Conservation (phyloP, 2,113 vertebrate species). For the Rhinolophus ferrumequinum region DNA sequence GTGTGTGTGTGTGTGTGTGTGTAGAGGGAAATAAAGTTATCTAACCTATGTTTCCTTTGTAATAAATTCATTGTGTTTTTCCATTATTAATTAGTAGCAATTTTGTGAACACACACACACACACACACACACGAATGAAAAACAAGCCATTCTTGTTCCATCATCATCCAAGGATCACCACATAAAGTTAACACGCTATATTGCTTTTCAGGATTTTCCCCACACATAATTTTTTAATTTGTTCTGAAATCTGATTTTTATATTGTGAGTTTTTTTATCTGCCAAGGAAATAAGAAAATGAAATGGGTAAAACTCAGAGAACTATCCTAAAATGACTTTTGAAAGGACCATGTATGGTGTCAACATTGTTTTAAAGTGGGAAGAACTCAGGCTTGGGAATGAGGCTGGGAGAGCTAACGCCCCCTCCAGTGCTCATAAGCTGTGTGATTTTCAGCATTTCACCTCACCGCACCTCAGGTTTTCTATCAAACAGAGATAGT, state of each 20-base stretch:
- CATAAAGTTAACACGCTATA: background rate
- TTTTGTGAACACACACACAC: background rate
- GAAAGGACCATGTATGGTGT: background rate
- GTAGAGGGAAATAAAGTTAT: background rate
- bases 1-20: background rate
- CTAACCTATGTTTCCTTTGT: background rate
- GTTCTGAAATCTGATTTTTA: slow-evolving; percentile 8
- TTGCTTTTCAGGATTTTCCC: background rate
- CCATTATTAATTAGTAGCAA: background rate
- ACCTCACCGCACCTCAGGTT: background rate
- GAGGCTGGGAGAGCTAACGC: rapidly evolving
- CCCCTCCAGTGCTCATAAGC: rapidly evolving
- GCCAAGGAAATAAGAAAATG: background rate
- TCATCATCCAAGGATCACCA: background rate
- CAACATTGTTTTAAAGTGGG: background rate
- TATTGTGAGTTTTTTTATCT: slow-evolving; percentile 19
- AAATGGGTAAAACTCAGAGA: background rate
- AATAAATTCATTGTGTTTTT: background rate
- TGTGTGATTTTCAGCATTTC: background rate
- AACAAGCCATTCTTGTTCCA: background rate
- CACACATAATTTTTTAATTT: background rate
- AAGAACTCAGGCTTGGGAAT: background rate
- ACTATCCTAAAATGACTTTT: background rate
- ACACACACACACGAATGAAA: background rate
- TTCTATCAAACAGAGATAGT: background rate